A percentile compares a stretch with the other conserved stretches of the same genome.
phyloP scores from a whole-genome alignment of 2,113 vertebrate genomes.

The Plecotus auritus region DNA sequence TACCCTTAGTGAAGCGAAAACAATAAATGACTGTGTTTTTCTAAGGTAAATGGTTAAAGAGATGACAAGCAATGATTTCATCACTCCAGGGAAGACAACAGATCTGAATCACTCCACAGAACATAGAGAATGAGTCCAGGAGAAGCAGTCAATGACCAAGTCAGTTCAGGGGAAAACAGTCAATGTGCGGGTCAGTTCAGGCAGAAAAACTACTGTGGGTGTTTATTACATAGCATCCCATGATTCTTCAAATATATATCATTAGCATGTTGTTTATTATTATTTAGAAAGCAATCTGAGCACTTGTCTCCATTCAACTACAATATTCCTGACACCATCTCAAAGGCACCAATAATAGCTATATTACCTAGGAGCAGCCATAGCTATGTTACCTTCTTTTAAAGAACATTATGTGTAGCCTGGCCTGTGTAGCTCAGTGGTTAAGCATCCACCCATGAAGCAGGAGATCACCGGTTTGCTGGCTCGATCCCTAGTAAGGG shows the following conservation, averaged over 20 bases:
- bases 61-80: neutral
- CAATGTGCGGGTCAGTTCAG: neutral
- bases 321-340: neutral
- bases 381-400: neutral
- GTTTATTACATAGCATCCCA: neutral
- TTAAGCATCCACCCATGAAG: no score
- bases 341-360: neutral
- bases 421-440: no score
- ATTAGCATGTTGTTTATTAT: neutral
- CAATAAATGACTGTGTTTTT: neutral
- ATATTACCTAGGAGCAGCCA: neutral
- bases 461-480: no score
- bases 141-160: neutral
- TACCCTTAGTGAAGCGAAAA: neutral
- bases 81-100: neutral
- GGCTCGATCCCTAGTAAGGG: no score
- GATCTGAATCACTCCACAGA: neutral
- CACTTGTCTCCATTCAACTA: neutral
- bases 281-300: conserved; percentile 16
- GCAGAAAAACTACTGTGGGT: neutral
- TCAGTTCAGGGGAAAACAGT: no score
- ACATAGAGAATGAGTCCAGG: no score
- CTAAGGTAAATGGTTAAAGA: neutral
- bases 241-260: neutral
- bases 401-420: neutral